phyloP scores from a whole-genome alignment of 2,113 vertebrate genomes.

The Sitta europaea region DNA sequence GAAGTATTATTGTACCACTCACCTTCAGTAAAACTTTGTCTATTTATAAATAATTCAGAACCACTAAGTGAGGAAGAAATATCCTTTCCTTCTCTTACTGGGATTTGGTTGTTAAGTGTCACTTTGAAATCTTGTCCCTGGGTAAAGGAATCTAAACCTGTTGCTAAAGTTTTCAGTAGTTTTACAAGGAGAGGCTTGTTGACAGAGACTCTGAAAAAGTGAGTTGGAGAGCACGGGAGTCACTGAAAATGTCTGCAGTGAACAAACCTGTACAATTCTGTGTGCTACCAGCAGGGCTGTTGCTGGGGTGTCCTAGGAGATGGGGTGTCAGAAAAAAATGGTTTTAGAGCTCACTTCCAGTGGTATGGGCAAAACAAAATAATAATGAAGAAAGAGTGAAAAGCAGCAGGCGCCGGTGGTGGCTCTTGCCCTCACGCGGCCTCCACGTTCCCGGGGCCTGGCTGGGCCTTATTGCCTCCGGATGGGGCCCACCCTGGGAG shows the following conservation, averaged over 20 bases:
- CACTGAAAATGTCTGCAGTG: neutral
- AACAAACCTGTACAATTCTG: neutral
- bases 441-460: neutral
- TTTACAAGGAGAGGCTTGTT: neutral
- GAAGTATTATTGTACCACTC: neutral
- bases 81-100: neutral
- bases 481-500: neutral
- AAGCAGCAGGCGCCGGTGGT: accelerated
- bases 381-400: neutral
- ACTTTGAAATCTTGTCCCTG: neutral
- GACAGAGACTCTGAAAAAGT: neutral
- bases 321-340: neutral
- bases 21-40: neutral
- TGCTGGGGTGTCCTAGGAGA: neutral
- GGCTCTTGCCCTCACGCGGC: accelerated
- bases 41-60: neutral
- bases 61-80: neutral
- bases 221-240: neutral
- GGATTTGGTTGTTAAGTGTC: neutral
- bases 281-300: neutral
- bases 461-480: neutral
- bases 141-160: neutral
- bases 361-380: neutral
- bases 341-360: neutral
- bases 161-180: neutral